These are phyloP conservation scores for Cyprinodon tularosa DNA, from an alignment of 2,113 vertebrate species.

Conservation along the genomic window DNA sequence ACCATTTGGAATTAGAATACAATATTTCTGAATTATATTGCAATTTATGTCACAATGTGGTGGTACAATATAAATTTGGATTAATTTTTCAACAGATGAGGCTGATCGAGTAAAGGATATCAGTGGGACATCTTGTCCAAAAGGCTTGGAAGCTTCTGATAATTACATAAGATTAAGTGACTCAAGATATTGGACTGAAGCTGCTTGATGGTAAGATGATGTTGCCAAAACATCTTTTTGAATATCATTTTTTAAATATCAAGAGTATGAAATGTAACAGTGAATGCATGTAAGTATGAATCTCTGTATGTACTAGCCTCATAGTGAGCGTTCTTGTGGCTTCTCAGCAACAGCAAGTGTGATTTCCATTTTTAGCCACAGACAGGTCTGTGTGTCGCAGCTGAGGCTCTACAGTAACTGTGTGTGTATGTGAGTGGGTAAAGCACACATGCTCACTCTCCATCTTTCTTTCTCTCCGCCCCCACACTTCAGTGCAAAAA, in stretches of 20 bases:
- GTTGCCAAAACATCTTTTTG: background rate
- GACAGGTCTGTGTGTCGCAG: constrained; percentile 64
- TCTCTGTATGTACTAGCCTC: constrained; percentile 13
- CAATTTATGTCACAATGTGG: background rate
- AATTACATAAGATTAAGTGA: background rate
- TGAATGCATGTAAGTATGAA: background rate
- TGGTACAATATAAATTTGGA: background rate
- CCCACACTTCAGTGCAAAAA: constrained; percentile 50
- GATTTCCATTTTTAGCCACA: constrained; percentile 71
- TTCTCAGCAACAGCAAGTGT: constrained; percentile 69
- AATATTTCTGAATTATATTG: background rate
- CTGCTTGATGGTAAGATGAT: background rate
- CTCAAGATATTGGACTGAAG: background rate
- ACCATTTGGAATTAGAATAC: background rate
- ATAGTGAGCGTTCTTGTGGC: constrained; percentile 49
- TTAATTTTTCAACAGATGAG: background rate
- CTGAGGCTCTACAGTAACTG: constrained; percentile 38
- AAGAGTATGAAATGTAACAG: background rate
- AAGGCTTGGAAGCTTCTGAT: background rate
- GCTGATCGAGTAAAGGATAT: background rate
- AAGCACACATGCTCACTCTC: constrained; percentile 53
- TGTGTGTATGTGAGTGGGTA: constrained; percentile 23
- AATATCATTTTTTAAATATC: background rate
- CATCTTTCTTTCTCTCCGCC: constrained; percentile 37
- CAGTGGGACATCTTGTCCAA: background rate